phyloP scores from a whole-genome alignment of 2,888 invertebrate genomes.

The Heliconius ethilla region DNA sequence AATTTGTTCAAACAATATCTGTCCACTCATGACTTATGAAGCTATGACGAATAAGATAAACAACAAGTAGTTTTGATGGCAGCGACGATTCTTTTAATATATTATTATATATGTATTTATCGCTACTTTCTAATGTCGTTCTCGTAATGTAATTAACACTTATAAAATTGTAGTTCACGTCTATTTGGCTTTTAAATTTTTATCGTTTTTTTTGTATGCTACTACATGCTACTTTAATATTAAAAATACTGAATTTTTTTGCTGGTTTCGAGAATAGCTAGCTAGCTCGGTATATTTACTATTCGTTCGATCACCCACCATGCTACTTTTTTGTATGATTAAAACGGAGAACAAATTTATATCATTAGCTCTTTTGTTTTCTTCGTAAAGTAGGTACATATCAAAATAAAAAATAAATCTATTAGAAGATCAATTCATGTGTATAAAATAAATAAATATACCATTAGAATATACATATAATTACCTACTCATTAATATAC shows the following conservation, averaged over 20 bases:
- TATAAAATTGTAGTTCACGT: not conserved
- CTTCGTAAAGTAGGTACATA: not conserved
- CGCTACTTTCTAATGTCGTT: not conserved
- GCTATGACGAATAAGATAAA: conserved; percentile 45
- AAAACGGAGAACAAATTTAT: not conserved
- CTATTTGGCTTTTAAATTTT: not conserved
- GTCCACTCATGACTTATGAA: conserved; percentile 41
- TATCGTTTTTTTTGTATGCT: not conserved
- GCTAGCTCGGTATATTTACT: not conserved
- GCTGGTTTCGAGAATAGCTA: not conserved
- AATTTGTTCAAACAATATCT: conserved; percentile 46
- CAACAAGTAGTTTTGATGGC: conserved; percentile 36
- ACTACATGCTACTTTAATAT: not conserved
- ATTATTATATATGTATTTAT: not conserved
- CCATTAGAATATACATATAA: not conserved
- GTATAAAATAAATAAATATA: not conserved
- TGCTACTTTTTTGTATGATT: not conserved
- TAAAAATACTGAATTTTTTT: not conserved
- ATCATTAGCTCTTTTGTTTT: not conserved
- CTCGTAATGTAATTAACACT: not conserved
- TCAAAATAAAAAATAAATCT: not conserved
- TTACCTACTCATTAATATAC: conserved; percentile 2
- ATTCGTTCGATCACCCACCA: not conserved
- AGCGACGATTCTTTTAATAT: conserved; percentile 5
- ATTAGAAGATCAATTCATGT: not conserved